Percentiles rank a stretch among this genome's conserved stretches.
Evolutionary conservation across 2,888 invertebrate species (phyloP).

Genomic region (Agrochola lychnidis): DNA sequence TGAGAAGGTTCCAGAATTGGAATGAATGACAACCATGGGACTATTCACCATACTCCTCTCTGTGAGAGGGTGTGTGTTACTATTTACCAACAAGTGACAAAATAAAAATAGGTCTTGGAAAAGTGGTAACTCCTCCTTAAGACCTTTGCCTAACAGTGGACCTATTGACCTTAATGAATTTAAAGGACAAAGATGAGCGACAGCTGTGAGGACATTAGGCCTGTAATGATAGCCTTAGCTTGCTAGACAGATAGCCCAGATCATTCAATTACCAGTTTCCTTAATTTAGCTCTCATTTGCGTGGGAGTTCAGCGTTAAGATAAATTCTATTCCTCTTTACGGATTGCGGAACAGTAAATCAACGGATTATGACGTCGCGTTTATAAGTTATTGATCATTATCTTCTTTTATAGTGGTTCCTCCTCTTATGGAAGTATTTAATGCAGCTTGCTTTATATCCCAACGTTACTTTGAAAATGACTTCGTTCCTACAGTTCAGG

Average conservation of each 20-base stretch:
- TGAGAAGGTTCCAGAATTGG: not conserved
- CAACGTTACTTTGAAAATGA: not conserved
- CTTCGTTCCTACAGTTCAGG: not conserved
- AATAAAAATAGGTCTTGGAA: not conserved
- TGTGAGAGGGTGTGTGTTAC: too few relatives aligned
- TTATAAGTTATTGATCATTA: constrained; percentile 4
- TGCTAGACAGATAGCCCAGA: constrained; percentile 33
- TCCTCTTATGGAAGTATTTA: not conserved
- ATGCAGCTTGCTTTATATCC: not conserved
- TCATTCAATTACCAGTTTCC: constrained; percentile 58
- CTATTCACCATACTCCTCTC: too few relatives aligned
- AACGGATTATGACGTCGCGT: constrained; percentile 7
- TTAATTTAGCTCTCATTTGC: constrained; percentile 54
- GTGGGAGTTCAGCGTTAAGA: constrained; percentile 50
- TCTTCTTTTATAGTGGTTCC: not conserved
- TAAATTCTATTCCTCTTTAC: constrained; percentile 38
- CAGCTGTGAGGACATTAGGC: constrained; percentile 18
- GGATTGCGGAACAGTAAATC: constrained; percentile 39
- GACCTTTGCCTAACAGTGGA: not conserved
- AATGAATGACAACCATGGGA: not conserved
- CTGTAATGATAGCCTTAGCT: constrained; percentile 20
- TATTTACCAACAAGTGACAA: not conserved
- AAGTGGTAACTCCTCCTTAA: not conserved
- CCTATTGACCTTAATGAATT: constrained; percentile 6
- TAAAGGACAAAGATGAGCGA: not conserved